These are phyloP conservation scores for Ryuthela nishihirai DNA, from an alignment of 2,888 invertebrate genomes.

Conservation along the genomic window DNA sequence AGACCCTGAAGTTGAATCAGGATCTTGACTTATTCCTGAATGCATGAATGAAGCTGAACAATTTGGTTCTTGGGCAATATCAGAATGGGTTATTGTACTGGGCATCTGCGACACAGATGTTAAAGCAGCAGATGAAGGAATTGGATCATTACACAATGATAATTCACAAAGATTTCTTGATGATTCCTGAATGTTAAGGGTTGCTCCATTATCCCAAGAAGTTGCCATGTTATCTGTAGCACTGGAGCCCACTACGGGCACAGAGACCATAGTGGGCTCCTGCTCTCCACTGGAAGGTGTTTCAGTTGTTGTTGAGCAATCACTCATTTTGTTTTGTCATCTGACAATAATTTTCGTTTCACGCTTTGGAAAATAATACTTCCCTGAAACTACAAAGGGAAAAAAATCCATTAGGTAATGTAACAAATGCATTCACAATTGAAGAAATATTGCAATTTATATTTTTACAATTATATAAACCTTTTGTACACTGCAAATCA, in stretches of 20 bases:
- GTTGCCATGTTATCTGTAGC: conserved; percentile 28
- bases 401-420: not conserved
- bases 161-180: conserved; percentile 1
- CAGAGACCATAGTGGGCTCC: conserved; percentile 39
- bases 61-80: conserved; percentile 6
- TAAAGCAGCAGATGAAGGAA: conserved; percentile 2
- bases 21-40: conserved; percentile 14
- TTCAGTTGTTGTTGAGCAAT: conserved; percentile 15
- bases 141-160: conserved; percentile 5
- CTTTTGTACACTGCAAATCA: too few relatives aligned
- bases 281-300: conserved; percentile 30
- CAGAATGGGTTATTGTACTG: conserved; percentile 10
- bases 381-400: not conserved
- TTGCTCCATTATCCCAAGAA: conserved; percentile 23
- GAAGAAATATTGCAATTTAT: too few relatives aligned
- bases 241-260: conserved; percentile 35
- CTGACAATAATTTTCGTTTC: conserved; percentile 6
- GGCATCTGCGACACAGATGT: conserved; percentile 2
- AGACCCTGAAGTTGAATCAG: conserved; percentile 26
- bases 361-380: conserved; percentile 4
- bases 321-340: conserved; percentile 30
- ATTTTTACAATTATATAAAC: too few relatives aligned
- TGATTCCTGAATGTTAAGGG: conserved; percentile 8
- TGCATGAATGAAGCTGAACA: conserved; percentile 13
- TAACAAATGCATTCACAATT: too few relatives aligned